Evolutionary conservation across 2,113 vertebrate species (phyloP).

Genomic region (Ancistrus triradiatus): DNA sequence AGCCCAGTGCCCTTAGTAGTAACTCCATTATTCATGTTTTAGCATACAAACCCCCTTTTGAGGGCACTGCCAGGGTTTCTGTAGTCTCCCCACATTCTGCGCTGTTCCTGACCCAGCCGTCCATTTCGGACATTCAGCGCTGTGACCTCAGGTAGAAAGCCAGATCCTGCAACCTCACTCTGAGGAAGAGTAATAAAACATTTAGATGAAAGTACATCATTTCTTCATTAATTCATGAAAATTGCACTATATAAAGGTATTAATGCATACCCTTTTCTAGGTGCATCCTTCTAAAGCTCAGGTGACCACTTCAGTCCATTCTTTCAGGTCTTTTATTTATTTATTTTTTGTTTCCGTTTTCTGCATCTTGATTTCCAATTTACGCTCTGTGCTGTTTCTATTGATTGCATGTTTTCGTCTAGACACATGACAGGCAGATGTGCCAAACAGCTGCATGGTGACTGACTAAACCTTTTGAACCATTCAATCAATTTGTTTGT

Average conservation of each 20-base stretch:
- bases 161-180: background rate
- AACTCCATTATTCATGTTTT: constrained; percentile 64
- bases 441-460: constrained; percentile 28
- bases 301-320: constrained; percentile 14
- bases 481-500: constrained; percentile 35
- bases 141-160: constrained; percentile 39
- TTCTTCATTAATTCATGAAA: constrained; percentile 67
- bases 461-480: constrained; percentile 40
- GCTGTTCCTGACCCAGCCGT: constrained; percentile 37
- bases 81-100: constrained; percentile 48
- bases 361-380: constrained; percentile 45
- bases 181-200: constrained; percentile 32
- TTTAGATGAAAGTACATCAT: constrained; percentile 44
- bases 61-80: constrained; percentile 60
- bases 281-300: constrained; percentile 3
- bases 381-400: constrained; percentile 5
- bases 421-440: constrained; percentile 22
- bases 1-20: constrained; percentile 54
- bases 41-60: constrained; percentile 56
- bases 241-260: constrained; percentile 38
- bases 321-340: constrained; percentile 19
- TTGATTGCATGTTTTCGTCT: constrained; percentile 9
- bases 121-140: constrained; percentile 31
- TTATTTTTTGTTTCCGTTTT: constrained; percentile 32
- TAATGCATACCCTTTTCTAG: constrained; percentile 24